These are phyloP conservation scores for Lepidotrigona ventralis DNA, from an alignment of 1,140 invertebrate species.

Conservation along the genomic window DNA sequence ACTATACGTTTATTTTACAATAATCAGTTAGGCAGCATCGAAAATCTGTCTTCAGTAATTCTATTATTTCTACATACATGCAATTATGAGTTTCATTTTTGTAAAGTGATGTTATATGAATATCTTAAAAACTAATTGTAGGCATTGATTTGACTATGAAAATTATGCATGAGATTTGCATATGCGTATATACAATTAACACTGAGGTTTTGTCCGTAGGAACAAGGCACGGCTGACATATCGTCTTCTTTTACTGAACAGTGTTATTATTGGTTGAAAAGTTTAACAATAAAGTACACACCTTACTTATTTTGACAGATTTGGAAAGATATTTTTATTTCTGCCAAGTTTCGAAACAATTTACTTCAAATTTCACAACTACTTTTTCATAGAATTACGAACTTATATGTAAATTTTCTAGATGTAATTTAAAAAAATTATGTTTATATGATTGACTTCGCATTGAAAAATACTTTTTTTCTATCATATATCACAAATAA, in stretches of 20 bases:
- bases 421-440: constrained; percentile 55
- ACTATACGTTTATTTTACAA: constrained; percentile 26
- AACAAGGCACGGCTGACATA: constrained; percentile 57
- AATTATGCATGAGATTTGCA: constrained; percentile 35
- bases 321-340: constrained; percentile 41
- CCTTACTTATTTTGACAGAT: constrained; percentile 30
- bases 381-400: constrained; percentile 47
- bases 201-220: constrained; percentile 49
- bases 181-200: constrained; percentile 41
- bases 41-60: constrained; percentile 16
- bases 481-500: constrained; percentile 52
- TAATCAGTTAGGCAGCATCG: constrained; percentile 50
- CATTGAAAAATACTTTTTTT: constrained; percentile 54
- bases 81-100: constrained; percentile 12
- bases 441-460: constrained; percentile 45
- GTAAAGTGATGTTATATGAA: constrained; percentile 27
- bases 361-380: constrained; percentile 32
- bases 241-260: constrained; percentile 44
- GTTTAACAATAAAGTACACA: constrained; percentile 45
- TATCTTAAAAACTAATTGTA: constrained; percentile 48
- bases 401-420: constrained; percentile 56
- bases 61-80: constrained; percentile 24
- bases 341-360: constrained; percentile 34
- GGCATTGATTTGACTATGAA: constrained; percentile 37
- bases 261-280: constrained; percentile 37